Base-by-base conservation (phyloP, 2,113 vertebrate genomes). In the Daphoenositta chrysoptera region DNA sequence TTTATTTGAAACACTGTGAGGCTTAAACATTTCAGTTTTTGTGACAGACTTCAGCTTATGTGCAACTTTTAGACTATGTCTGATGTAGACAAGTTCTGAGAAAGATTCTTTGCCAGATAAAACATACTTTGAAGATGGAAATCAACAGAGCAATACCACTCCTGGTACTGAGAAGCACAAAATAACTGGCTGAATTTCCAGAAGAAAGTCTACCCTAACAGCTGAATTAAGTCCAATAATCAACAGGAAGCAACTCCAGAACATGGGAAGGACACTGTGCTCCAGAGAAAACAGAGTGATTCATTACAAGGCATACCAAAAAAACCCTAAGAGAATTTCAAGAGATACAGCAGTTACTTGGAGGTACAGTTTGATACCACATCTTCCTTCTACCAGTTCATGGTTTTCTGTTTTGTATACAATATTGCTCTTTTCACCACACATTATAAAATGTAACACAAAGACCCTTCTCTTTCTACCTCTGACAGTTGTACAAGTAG, bases 51-150 rank as follows among this genome's bases (percentile, higher is more conserved):
- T 75, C 84, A 81, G 72, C 64, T 93, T 30, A 58, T 0, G 0
- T 45, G 47, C 81, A 93, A 82, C 33, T 47, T 54, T 28, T 27
- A 78, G 58, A 65, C 39, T 50, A 57, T 0, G 6, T 33, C 18
- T 53, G 27, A 66, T 16, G 28, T 26, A 83, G 37, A 7, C 45
- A 76, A 82, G 26, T 82, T 93, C 78, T 80, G 39, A 75, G 44
- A 79, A 91, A 93, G 48, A 85, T 30, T 69, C 68, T 73, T 54
- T 89, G 94, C 93, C 93, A 96, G 72, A 83, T 26, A 83, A 92
- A 96, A 96, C 60, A 91, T 60, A 70, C 28, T 75, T 83, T 88
- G 77, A 80, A 86, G 71, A 70, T 9, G 30, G 72, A 78, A 83
- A 94, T 79, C 70, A 93, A 93, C 53, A 95, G 17, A 90, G 71